Evolutionary conservation across 2,888 invertebrate species (phyloP).

Genomic region (Parnassius apollo): DNA sequence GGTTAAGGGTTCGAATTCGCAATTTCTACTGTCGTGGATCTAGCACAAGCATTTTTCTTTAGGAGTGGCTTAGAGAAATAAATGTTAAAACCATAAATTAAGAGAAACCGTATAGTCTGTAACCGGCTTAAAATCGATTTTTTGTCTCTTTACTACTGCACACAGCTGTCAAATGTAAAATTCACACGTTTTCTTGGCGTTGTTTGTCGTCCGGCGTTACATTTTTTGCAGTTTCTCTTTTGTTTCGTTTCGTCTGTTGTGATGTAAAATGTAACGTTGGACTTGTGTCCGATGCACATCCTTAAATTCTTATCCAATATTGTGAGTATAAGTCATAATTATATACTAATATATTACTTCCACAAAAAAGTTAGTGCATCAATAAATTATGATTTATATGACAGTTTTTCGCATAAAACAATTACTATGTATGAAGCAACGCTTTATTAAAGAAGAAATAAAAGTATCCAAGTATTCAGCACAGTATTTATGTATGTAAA

Average conservation of each 20-base stretch:
- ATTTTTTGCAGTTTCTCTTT: slow-evolving; percentile 63
- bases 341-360: slow-evolving; percentile 1
- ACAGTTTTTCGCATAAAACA: slow-evolving; percentile 23
- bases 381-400: slow-evolving; percentile 11
- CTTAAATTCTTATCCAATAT: slow-evolving; percentile 54
- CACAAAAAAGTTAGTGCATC: slow-evolving; percentile 6
- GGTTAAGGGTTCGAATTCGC: background rate
- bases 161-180: slow-evolving; percentile 53
- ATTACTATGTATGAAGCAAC: slow-evolving; percentile 6
- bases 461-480: background rate
- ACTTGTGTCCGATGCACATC: slow-evolving; percentile 49
- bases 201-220: slow-evolving; percentile 74
- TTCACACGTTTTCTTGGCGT: slow-evolving; percentile 79
- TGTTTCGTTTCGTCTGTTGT: slow-evolving; percentile 60
- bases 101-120: background rate
- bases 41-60: too few relatives aligned
- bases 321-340: slow-evolving; percentile 47
- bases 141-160: slow-evolving; percentile 23
- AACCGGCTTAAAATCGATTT: slow-evolving; percentile 29
- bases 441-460: background rate
- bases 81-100: background rate
- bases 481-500: background rate
- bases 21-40: too few relatives aligned
- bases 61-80: too few relatives aligned
- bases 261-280: slow-evolving; percentile 68